Percentiles rank a stretch among this genome's conserved stretches.
Evolutionary conservation across 2,797 vertebrate species (phyloP).

Genomic region (Chelon labrosus): DNA sequence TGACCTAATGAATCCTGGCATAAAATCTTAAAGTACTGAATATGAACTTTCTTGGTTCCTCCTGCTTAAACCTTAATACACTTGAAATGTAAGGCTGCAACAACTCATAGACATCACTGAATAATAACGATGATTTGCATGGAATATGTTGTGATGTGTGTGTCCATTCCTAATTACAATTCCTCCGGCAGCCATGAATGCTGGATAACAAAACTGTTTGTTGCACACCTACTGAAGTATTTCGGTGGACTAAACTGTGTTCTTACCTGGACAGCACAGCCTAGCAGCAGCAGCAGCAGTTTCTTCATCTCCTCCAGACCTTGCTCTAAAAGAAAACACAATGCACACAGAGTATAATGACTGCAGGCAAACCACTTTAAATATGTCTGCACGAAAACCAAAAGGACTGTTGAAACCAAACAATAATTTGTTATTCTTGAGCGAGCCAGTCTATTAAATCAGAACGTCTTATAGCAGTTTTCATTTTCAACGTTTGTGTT

Average conservation of each 20-base stretch:
- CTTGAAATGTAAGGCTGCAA: background rate
- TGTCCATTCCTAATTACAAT: no score
- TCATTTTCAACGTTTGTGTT: constrained; percentile 1
- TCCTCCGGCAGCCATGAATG: background rate
- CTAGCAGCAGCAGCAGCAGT: constrained; percentile 92
- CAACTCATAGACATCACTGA: no score
- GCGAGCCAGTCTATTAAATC: background rate
- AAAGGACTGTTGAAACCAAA: background rate
- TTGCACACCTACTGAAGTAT: background rate
- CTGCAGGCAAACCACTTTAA: background rate
- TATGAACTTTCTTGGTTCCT: background rate
- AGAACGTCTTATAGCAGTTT: background rate
- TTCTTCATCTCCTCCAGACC: constrained; percentile 95
- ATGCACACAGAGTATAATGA: background rate
- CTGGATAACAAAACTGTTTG: no score
- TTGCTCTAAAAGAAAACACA: constrained; percentile 85
- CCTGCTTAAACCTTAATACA: background rate
- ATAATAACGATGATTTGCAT: no score
- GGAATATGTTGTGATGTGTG: no score
- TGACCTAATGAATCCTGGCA: no score
- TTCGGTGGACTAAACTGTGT: background rate
- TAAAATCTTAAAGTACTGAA: no score
- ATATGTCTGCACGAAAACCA: constrained; percentile 5
- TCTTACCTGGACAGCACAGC: constrained; percentile 96
- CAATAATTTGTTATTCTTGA: background rate